Percentiles rank a stretch among this genome's conserved stretches.
These are phyloP conservation scores for Leptodirus hochenwartii DNA, from an alignment of 2,888 invertebrate species.

Conservation along the genomic window DNA sequence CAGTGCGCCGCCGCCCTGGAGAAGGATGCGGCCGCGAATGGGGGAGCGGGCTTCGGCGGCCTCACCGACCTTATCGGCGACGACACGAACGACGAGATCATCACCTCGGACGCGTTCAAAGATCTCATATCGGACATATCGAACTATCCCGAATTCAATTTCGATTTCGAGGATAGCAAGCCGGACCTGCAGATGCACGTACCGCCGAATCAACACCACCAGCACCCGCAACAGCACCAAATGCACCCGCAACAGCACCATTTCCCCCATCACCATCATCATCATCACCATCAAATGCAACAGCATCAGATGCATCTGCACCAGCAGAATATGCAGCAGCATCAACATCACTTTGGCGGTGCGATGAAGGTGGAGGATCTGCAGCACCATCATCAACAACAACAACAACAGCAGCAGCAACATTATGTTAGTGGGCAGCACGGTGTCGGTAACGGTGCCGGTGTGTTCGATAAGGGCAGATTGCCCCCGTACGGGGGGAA, in stretches of 20 bases:
- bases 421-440: not conserved
- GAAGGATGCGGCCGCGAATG: conserved; percentile 58
- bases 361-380: conserved; percentile 24
- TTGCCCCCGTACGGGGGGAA: too few relatives aligned
- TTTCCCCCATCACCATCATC: too few relatives aligned
- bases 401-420: conserved; percentile 5
- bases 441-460: too few relatives aligned
- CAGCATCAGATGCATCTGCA: too few relatives aligned
- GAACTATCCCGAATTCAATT: conserved; percentile 65
- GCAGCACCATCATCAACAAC: conserved; percentile 17
- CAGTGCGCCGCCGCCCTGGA: conserved; percentile 73
- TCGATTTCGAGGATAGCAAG: conserved; percentile 48
- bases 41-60: conserved; percentile 55
- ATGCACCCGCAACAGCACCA: too few relatives aligned
- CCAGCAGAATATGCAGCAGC: too few relatives aligned
- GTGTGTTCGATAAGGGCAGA: too few relatives aligned
- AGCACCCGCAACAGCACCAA: too few relatives aligned
- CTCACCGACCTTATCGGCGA: conserved; percentile 60
- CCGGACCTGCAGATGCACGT: too few relatives aligned
- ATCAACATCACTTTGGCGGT: too few relatives aligned
- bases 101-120: conserved; percentile 59
- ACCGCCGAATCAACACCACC: too few relatives aligned
- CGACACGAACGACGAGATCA: conserved; percentile 63
- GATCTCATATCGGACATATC: conserved; percentile 77
- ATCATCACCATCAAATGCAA: too few relatives aligned